Conservation (phyloP, 2,888 invertebrate species). For the Gastracanthus pulcherrimus region DNA sequence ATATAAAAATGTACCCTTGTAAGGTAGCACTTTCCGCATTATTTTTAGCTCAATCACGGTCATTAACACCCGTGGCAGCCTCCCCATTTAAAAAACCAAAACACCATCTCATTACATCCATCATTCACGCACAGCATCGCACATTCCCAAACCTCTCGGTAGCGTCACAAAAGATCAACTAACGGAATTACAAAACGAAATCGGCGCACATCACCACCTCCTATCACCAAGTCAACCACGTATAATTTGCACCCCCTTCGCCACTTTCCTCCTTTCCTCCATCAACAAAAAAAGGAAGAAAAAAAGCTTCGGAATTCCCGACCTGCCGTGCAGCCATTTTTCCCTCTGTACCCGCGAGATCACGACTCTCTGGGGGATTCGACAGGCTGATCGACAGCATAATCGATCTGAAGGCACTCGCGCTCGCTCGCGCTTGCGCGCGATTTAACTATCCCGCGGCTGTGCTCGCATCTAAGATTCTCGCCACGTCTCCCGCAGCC, state of each 20-base stretch:
- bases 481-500: conserved; percentile 28
- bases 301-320: neutral
- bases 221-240: neutral
- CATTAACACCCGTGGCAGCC: neutral
- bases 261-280: neutral
- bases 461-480: conserved; percentile 49
- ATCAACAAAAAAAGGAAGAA: neutral
- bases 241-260: neutral
- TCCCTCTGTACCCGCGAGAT: neutral
- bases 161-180: neutral
- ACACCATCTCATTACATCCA: neutral
- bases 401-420: conserved; percentile 36
- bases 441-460: conserved; percentile 59
- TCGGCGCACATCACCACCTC: neutral
- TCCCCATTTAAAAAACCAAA: neutral
- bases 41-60: neutral
- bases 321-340: neutral
- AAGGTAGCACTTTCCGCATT: neutral
- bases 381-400: conserved; percentile 51
- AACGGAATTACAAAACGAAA: neutral
- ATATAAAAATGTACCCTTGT: neutral
- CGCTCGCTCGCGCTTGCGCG: conserved; percentile 34
- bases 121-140: too few species aligned
- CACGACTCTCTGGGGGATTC: neutral
- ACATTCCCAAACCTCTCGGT: too few species aligned